Evolutionary conservation across 2,888 invertebrate species (phyloP).

Genomic region (Rhagium mordax): DNA sequence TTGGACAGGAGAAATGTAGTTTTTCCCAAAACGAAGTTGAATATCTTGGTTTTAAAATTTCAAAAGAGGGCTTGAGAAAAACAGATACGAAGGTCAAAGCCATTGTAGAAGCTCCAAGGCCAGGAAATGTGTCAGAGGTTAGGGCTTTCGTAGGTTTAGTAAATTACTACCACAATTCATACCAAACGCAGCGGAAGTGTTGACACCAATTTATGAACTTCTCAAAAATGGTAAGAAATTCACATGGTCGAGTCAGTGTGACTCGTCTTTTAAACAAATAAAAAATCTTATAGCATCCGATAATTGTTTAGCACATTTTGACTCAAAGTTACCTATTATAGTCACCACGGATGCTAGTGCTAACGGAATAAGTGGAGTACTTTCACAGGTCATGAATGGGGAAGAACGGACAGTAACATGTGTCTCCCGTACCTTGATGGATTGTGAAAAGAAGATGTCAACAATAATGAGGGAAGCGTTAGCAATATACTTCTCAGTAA

Average conservation of each 20-base stretch:
- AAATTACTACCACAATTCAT: constrained; percentile 44
- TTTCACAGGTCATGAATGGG: constrained; percentile 4
- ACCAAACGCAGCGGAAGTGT: constrained; percentile 22
- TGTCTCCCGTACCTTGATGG: constrained; percentile 33
- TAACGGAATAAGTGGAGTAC: constrained; percentile 30
- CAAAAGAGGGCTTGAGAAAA: constrained; percentile 42
- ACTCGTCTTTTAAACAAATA: constrained; percentile 36
- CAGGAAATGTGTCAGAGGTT: constrained; percentile 34
- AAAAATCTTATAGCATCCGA: constrained; percentile 36
- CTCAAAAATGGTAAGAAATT: constrained; percentile 34
- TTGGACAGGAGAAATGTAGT: constrained; percentile 59
- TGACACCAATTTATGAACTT: constrained; percentile 42
- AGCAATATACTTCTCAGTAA: not conserved
- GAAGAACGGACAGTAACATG: constrained; percentile 27
- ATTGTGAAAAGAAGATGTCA: constrained; percentile 16
- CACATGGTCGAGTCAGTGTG: constrained; percentile 38
- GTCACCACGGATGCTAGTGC: constrained; percentile 32
- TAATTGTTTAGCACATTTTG: constrained; percentile 37
- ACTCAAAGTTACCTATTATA: constrained; percentile 35
- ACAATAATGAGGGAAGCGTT: not conserved
- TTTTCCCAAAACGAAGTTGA: constrained; percentile 59
- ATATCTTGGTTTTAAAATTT: constrained; percentile 57
- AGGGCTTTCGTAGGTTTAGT: constrained; percentile 39
- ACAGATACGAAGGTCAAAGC: constrained; percentile 40
- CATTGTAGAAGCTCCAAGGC: constrained; percentile 40